These are phyloP conservation scores for Zophobas atratus DNA, from an alignment of 1,140 invertebrate genomes.

Conservation along the genomic window DNA sequence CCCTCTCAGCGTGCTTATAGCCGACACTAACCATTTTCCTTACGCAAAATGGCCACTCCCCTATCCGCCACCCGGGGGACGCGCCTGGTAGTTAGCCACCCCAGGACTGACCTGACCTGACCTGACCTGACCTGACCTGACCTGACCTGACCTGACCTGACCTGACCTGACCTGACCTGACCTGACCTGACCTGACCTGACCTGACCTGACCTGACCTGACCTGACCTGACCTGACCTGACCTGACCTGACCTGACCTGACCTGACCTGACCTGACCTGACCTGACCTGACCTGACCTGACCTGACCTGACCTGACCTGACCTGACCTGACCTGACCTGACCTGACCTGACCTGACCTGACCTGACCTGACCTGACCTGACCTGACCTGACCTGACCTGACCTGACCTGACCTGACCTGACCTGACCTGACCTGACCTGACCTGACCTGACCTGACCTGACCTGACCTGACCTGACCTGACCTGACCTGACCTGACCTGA, in stretches of 20 bases:
- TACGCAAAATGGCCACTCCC: no score
- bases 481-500: constrained; percentile 42
- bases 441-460: constrained; percentile 23
- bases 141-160: constrained; percentile 51
- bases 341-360: constrained; percentile 46
- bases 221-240: constrained; percentile 51
- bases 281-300: constrained; percentile 45
- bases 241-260: constrained; percentile 51
- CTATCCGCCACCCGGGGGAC: no score
- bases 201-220: constrained; percentile 52
- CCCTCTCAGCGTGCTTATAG: no score
- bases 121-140: constrained; percentile 51
- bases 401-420: constrained; percentile 42
- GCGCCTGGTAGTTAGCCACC: no score
- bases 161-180: constrained; percentile 52
- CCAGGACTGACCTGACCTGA: constrained; percentile 50
- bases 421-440: constrained; percentile 31
- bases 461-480: constrained; percentile 41
- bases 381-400: constrained; percentile 41
- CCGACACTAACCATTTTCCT: no score
- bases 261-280: constrained; percentile 46
- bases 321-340: constrained; percentile 43
- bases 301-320: constrained; percentile 42
- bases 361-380: constrained; percentile 43
- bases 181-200: constrained; percentile 53